Evolutionary conservation across 2,888 invertebrate species (phyloP).

Genomic region (Hyposoter didymator): DNA sequence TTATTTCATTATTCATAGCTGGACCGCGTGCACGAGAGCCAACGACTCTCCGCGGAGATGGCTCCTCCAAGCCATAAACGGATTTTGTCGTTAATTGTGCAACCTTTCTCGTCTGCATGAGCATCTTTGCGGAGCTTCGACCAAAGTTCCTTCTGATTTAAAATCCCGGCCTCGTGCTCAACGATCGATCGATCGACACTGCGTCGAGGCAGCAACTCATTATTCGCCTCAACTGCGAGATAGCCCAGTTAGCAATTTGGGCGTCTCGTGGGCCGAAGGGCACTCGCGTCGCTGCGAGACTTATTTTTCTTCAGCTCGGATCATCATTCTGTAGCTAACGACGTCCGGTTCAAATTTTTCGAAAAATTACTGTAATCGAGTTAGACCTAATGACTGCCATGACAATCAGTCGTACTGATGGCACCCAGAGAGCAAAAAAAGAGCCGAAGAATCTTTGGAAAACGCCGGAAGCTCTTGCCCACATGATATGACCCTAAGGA

Average conservation of each 20-base stretch:
- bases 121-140: conserved; percentile 14
- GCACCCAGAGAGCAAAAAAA: neutral
- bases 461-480: neutral
- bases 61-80: conserved; percentile 38
- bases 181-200: neutral
- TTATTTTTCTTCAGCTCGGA: neutral
- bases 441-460: neutral
- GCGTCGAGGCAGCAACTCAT: neutral
- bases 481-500: neutral
- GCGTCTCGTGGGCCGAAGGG: neutral
- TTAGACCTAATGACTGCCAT: neutral
- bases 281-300: neutral
- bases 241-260: neutral
- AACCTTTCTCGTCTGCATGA: conserved; percentile 18
- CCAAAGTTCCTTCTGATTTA: neutral
- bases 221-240: neutral
- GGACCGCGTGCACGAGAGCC: conserved; percentile 25
- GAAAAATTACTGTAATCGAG: neutral
- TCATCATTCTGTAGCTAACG: neutral
- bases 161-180: neutral
- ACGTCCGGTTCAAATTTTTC: neutral
- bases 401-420: neutral
- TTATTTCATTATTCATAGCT: conserved; percentile 15
- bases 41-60: conserved; percentile 41
- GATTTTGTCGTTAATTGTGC: conserved; percentile 48